phyloP scores from a whole-genome alignment of 2,888 invertebrate species.

The Polydrusus pterygomalis region DNA sequence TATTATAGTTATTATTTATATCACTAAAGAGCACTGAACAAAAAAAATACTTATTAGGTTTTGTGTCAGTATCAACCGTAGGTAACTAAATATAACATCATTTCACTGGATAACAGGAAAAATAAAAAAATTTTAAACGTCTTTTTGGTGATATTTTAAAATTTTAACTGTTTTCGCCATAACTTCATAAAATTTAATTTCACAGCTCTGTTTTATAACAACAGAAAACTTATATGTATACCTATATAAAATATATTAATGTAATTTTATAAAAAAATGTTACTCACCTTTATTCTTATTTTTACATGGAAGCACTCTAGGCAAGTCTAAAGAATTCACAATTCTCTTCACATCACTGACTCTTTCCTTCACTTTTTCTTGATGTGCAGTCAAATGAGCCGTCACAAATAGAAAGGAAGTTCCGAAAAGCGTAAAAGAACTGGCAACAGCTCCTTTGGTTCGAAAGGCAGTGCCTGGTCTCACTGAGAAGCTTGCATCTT shows the following conservation, averaged over 20 bases:
- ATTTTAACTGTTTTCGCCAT: too few species aligned
- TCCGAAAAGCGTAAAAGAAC: conserved; percentile 94
- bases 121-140: too few species aligned
- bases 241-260: too few species aligned
- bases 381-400: conserved; percentile 95
- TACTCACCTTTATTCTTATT: conserved; percentile 82
- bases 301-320: conserved; percentile 85
- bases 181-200: too few species aligned
- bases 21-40: conserved; percentile 21
- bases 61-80: too few species aligned
- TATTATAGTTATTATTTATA: not conserved
- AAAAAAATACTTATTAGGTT: not conserved
- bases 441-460: conserved; percentile 96
- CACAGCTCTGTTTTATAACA: too few species aligned
- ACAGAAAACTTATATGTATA: too few species aligned
- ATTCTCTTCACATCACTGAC: conserved; percentile 91
- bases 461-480: conserved; percentile 92
- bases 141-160: too few species aligned
- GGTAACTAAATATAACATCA: not conserved
- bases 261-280: too few species aligned
- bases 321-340: conserved; percentile 86
- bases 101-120: too few species aligned
- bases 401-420: conserved; percentile 96
- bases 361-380: conserved; percentile 90
- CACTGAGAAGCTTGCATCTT: conserved; percentile 91